A percentile compares a stretch with the other conserved stretches of the same genome.
phyloP scores from a whole-genome alignment of 2,797 vertebrate species.

The Chaetophractus vellerosus region DNA sequence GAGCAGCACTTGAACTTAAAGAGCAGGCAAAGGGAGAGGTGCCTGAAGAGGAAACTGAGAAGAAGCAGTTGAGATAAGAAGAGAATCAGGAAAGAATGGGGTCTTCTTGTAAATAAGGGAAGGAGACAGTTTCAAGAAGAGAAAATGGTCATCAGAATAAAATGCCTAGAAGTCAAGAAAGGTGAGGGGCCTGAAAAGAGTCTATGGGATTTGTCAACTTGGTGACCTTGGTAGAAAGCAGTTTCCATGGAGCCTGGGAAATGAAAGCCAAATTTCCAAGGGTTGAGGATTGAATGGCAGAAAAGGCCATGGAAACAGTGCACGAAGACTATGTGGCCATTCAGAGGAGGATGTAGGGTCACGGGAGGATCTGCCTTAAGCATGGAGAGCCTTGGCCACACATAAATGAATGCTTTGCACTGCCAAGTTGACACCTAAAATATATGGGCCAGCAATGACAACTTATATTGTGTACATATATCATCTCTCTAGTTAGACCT shows the following conservation, averaged over 20 bases:
- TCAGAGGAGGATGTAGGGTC: neutral
- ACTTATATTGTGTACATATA: neutral
- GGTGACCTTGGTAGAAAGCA: neutral
- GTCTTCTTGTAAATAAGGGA: neutral
- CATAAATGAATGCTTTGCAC: neutral
- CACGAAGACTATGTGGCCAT: neutral
- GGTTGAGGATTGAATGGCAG: neutral
- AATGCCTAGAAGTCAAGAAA: neutral
- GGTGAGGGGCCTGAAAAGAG: neutral
- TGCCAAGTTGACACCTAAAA: neutral
- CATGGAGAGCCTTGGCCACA: neutral
- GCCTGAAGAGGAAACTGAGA: neutral
- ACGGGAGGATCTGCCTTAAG: neutral
- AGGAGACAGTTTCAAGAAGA: neutral
- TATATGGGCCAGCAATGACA: neutral
- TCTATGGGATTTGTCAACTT: neutral
- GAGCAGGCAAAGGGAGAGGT: neutral
- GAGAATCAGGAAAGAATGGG: neutral
- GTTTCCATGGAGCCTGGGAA: neutral
- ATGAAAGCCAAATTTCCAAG: conserved; percentile 23
- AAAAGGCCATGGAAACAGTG: neutral
- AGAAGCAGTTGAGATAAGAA: neutral
- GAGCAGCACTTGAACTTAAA: neutral
- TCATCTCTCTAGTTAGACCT: neutral
- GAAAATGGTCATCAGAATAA: neutral